Evolutionary conservation across 2,113 vertebrate genomes (phyloP).

Genomic region (Pseudorectes ferrugineus): DNA sequence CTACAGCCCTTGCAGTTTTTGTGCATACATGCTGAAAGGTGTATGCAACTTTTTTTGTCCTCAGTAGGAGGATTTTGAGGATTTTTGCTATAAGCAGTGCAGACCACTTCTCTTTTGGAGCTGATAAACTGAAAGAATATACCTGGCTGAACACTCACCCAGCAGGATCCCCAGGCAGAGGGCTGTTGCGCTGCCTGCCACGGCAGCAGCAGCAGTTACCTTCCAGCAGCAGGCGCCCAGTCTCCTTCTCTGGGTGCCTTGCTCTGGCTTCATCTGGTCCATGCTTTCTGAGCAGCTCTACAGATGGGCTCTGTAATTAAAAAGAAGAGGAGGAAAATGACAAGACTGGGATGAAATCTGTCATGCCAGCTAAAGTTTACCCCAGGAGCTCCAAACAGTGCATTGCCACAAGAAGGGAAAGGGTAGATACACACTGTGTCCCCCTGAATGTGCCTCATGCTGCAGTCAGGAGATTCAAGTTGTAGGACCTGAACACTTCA

Average conservation of each 20-base stretch:
- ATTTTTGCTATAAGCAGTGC: not conserved
- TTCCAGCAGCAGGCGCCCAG: not conserved
- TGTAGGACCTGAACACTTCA: not conserved
- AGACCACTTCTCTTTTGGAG: not conserved
- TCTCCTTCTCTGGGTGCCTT: not conserved
- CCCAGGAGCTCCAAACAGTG: not conserved
- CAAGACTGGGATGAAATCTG: not conserved
- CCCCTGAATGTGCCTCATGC: not conserved
- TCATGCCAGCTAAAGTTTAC: not conserved
- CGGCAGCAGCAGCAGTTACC: fast-evolving
- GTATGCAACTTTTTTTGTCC: not conserved
- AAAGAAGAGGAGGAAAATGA: not conserved
- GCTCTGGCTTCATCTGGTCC: conserved; percentile 27
- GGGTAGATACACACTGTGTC: not conserved
- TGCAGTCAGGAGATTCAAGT: not conserved
- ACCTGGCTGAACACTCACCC: conserved; percentile 56
- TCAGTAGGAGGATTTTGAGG: not conserved
- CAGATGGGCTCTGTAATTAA: not conserved
- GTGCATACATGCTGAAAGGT: not conserved
- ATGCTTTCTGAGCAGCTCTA: conserved; percentile 21
- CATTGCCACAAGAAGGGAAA: not conserved
- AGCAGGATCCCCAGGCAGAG: conserved; percentile 61
- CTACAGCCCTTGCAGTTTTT: not conserved
- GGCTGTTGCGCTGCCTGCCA: not conserved
- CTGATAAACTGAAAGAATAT: not conserved